Evolutionary conservation across 2,797 vertebrate species (phyloP).

Genomic region (Myiotriccus ornatus): DNA sequence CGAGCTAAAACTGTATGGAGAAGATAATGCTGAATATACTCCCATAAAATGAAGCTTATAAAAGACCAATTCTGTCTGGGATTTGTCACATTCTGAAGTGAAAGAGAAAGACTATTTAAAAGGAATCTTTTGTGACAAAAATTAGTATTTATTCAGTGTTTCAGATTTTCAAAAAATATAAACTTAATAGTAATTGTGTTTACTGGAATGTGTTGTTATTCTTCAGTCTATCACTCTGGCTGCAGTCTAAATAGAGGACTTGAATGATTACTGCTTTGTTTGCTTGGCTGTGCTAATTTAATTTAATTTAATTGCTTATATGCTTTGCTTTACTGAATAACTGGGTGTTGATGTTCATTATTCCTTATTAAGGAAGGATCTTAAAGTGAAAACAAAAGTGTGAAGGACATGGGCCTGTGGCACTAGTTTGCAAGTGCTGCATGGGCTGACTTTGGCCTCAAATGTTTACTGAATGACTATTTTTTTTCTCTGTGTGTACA

Average conservation of each 20-base stretch:
- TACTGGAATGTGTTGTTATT: conserved; percentile 52
- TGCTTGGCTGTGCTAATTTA: conserved; percentile 77
- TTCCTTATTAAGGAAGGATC: conserved; percentile 73
- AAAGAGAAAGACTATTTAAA: background rate
- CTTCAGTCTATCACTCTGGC: conserved; percentile 56
- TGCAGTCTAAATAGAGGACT: conserved; percentile 52
- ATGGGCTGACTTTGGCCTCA: background rate
- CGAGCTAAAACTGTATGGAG: conserved; percentile 1
- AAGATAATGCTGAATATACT: conserved; percentile 32
- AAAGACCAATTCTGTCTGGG: conserved; percentile 41
- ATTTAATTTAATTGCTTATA: conserved; percentile 75
- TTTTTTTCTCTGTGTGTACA: background rate
- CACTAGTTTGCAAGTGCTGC: background rate
- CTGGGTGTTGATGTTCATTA: conserved; percentile 75
- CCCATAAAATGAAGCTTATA: background rate
- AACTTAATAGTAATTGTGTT: conserved; percentile 65
- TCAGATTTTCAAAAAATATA: conserved; percentile 36
- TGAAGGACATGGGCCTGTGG: background rate
- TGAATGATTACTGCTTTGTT: conserved; percentile 74
- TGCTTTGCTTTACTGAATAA: conserved; percentile 78
- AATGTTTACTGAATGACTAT: background rate
- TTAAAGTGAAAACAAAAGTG: conserved; percentile 67
- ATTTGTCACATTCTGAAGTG: conserved; percentile 57
- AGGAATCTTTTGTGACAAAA: conserved; percentile 22
- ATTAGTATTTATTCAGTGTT: conserved; percentile 15